A percentile compares a stretch with the other conserved stretches of the same genome.
Conservation (phyloP, 2,888 invertebrate species). For the Hetaerina titia region DNA sequence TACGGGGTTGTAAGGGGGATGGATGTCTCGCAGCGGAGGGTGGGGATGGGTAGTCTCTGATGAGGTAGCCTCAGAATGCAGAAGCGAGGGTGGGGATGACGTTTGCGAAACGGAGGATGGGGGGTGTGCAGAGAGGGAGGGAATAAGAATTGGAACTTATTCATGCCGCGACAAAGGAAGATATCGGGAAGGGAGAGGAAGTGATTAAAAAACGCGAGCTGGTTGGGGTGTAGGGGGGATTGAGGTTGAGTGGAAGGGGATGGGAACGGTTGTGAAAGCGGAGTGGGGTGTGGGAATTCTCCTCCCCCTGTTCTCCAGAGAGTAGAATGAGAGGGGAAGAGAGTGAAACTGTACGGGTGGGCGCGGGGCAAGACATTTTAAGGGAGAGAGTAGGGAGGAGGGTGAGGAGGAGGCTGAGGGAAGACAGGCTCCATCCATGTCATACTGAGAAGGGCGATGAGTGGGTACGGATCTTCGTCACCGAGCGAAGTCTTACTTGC, state of each 20-base stretch:
- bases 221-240: background rate
- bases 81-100: background rate
- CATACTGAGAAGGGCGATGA: too few species aligned
- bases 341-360: too few species aligned
- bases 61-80: background rate
- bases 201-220: conserved; percentile 5
- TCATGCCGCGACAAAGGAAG: conserved; percentile 35
- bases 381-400: too few species aligned
- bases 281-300: background rate
- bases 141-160: conserved; percentile 36
- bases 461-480: too few species aligned
- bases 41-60: background rate
- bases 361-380: background rate
- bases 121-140: background rate
- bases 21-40: background rate
- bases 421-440: too few species aligned
- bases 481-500: too few species aligned
- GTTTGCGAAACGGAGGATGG: conserved; percentile 10
- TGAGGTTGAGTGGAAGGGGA: background rate
- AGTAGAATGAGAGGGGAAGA: too few species aligned
- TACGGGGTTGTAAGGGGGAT: background rate
- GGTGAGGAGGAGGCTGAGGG: too few species aligned
- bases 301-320: too few species aligned
- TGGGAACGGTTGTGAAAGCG: background rate
- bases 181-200: conserved; percentile 14